A percentile compares a stretch with the other conserved stretches of the same genome.
Conservation (phyloP, 2,797 vertebrate genomes). For the Myoxocephalus aenaeus region DNA sequence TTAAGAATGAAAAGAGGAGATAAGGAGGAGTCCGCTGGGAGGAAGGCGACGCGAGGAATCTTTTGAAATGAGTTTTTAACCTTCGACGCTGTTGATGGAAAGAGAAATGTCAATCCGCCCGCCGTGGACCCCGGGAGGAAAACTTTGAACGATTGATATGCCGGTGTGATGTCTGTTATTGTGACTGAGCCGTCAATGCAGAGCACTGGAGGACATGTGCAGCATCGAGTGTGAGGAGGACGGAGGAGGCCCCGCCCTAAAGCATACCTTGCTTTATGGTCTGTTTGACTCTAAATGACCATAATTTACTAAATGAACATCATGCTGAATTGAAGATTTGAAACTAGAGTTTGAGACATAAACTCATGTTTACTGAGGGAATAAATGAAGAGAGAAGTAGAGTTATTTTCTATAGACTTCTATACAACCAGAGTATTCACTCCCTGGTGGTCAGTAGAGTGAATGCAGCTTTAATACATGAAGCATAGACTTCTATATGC, state of each 20-base stretch:
- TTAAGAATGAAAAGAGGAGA: constrained; percentile 21
- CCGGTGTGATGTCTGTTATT: constrained; percentile 3
- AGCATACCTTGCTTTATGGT: too few relatives aligned
- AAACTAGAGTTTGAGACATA: too few relatives aligned
- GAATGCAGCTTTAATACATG: too few relatives aligned
- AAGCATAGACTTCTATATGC: too few relatives aligned
- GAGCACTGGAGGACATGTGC: constrained; percentile 13
- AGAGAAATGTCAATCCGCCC: constrained; percentile 8
- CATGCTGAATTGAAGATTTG: too few relatives aligned
- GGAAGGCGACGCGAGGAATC: constrained; percentile 6
- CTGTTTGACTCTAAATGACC: too few relatives aligned
- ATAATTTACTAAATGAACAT: too few relatives aligned
- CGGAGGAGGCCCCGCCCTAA: background rate
- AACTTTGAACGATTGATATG: constrained; percentile 22
- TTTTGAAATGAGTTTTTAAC: constrained; percentile 22
- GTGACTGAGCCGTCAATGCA: constrained; percentile 17
- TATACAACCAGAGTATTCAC: too few relatives aligned
- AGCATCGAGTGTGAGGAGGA: constrained; percentile 8
- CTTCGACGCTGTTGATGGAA: background rate
- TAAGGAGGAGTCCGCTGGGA: constrained; percentile 3
- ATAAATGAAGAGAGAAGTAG: too few relatives aligned
- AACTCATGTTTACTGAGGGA: too few relatives aligned
- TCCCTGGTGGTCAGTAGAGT: too few relatives aligned
- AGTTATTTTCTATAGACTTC: too few relatives aligned
- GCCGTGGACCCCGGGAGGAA: constrained; percentile 3